Evolutionary conservation across 2,888 invertebrate species (phyloP), one percentile per base, ranked within the genome.

Genomic region (Calephelis perditalis): DNA sequence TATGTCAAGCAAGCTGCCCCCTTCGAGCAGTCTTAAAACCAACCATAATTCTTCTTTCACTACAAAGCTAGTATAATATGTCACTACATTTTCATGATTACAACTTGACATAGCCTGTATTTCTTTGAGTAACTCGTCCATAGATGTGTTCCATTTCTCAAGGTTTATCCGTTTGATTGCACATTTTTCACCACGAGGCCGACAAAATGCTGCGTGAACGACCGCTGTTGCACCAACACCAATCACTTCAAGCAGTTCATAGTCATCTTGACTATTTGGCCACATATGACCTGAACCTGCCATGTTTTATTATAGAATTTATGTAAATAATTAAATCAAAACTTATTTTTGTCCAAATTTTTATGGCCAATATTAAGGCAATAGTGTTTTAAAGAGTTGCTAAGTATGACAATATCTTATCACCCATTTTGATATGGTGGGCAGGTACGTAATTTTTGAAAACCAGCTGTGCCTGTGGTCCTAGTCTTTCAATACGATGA

Each of bases 131-230:
- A 99, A 91, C 84, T 99, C 99, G 82, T 99, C 99, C 96, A 99
- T 99, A 68, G 98, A 98, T 10, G 99, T 99, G 90, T 99, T 99
- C 96, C 99, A 99, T 92, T 99, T 99, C 90, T 99, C 99, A 77
- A 99, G 92, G 87, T 99, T 99, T 83, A 99, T 99, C 71, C 99
- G 93, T 85, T 99, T 99, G 78, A 99, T 99, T 79, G 99, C 99
- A 91, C 98, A 98, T 91, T 96, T 97, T 87, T 99, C 99, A 71
- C 94, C 94, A 59, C 98, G 93, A n/a, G 98, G 96, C 73, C 96
- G 94, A 84, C 99, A 99, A 72, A 94, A 93, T 7, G 99, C 99
- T 64, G 96, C 96, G 86, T 99, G 98, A n/a, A 99, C 99, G 52
- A 97, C 96, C 43, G 99, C 98, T n/a, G 99, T 99, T 63, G 99